phyloP scores from a whole-genome alignment of 2,797 vertebrate species.

The Falco biarmicus region DNA sequence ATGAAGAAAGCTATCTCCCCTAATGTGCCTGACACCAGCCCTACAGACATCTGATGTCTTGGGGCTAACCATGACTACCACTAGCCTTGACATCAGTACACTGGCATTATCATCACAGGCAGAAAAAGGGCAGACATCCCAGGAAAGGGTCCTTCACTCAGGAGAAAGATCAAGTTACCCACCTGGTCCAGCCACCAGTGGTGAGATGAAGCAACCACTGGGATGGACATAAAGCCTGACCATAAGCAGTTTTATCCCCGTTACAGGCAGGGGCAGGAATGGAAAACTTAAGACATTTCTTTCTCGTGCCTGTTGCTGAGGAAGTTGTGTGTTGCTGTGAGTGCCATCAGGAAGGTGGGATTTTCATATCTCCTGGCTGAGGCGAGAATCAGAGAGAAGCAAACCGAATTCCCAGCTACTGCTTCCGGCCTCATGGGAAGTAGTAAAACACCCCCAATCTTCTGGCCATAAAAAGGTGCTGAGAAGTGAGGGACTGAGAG shows the following conservation, averaged over 20 bases:
- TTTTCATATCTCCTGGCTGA: not conserved
- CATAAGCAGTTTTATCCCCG: not conserved
- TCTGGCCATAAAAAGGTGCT: constrained; percentile 9
- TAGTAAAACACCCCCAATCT: not conserved
- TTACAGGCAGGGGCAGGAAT: not conserved
- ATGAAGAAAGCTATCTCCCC: not conserved
- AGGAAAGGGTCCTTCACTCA: not conserved
- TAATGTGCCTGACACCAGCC: not conserved
- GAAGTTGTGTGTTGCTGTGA: not conserved
- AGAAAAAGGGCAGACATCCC: not conserved
- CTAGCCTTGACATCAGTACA: not conserved
- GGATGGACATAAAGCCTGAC: not conserved
- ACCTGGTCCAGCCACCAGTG: not conserved
- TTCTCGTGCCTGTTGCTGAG: not conserved
- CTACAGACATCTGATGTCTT: not conserved
- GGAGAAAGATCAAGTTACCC: not conserved
- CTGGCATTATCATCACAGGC: not conserved
- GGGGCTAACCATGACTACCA: not conserved
- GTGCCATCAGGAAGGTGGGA: not conserved
- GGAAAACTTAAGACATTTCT: not conserved
- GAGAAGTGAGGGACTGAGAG: not conserved
- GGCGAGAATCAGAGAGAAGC: not conserved
- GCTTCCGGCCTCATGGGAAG: not conserved
- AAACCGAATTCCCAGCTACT: not conserved
- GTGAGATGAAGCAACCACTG: not conserved